Conservation (phyloP, 2,113 vertebrate species). For the Cryptotis parvus region DNA sequence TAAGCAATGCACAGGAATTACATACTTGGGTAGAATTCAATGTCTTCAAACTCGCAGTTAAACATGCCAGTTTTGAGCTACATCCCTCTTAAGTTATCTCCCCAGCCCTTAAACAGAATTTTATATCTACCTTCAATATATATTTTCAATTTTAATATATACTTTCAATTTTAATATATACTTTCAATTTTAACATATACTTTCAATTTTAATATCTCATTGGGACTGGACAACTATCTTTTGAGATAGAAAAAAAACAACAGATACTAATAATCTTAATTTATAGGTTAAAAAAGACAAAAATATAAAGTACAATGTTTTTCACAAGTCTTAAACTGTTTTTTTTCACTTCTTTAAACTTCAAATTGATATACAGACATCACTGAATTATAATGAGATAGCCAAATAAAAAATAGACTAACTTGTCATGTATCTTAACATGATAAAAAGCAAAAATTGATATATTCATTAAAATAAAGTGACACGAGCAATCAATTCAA, state of each 20-base stretch:
- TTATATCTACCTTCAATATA: slow-evolving; percentile 49
- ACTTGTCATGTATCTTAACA: not conserved
- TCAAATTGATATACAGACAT: slow-evolving; percentile 8
- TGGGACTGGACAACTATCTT: slow-evolving; percentile 27
- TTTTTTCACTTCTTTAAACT: not conserved
- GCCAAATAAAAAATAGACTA: slow-evolving; percentile 20
- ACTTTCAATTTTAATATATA: slow-evolving; percentile 4
- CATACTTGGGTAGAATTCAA: too few relatives aligned
- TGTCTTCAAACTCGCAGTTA: too few relatives aligned
- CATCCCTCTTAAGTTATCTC: not conserved
- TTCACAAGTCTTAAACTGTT: not conserved
- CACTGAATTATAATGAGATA: slow-evolving; percentile 22
- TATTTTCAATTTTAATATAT: not conserved
- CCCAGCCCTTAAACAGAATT: slow-evolving; percentile 7
- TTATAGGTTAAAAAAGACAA: not conserved
- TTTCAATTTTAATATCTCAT: not conserved
- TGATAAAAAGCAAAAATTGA: not conserved
- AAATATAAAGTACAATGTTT: slow-evolving; percentile 42
- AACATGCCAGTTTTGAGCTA: too few relatives aligned
- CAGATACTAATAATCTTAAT: slow-evolving; percentile 15
- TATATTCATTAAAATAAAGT: not conserved
- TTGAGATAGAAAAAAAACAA: not conserved
- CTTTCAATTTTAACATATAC: not conserved
- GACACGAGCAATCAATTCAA: not conserved
- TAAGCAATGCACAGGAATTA: too few relatives aligned